These are phyloP conservation scores for rat (Rattus norvegicus) DNA, from an alignment of 2,113 vertebrate species.

Conservation along the genomic window GRCr8 NC_086027.1:77341501-77342000, in stretches of 20 bases:
- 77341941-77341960: neutral
- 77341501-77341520: neutral
- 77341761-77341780: neutral
- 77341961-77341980: neutral
- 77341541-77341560: neutral
- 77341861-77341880: neutral
- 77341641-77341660: neutral
- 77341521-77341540: neutral
- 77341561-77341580: neutral
- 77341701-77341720: neutral
- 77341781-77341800: neutral
- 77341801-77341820: neutral
- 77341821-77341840: neutral
- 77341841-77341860: neutral
- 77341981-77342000: neutral
- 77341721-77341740: neutral
- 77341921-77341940: neutral
- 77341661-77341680: neutral
- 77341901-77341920: neutral
- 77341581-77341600: neutral
- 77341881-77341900: neutral
- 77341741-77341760: neutral
- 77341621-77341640: neutral
- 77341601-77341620: neutral
- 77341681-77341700: neutral